These are phyloP conservation scores for Hippopotamyrus pictus DNA, from an alignment of 2,797 vertebrate genomes.

Conservation along the genomic window DNA sequence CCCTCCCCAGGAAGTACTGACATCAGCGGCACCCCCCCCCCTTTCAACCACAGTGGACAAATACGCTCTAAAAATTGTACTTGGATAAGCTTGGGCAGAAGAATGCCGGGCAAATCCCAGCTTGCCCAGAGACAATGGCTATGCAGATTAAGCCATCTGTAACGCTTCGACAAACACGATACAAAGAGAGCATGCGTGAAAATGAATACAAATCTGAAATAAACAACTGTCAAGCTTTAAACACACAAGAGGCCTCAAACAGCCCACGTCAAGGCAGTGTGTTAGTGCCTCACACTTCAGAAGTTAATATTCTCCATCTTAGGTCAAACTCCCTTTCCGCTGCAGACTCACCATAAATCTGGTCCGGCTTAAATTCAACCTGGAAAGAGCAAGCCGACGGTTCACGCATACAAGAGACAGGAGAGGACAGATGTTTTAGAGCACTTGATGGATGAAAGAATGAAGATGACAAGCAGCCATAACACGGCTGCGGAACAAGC, in stretches of 20 bases:
- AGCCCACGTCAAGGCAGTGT: background rate
- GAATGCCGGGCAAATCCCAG: background rate
- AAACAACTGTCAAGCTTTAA: background rate
- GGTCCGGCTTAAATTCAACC: slow-evolving; percentile 86
- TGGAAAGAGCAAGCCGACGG: slow-evolving; percentile 61
- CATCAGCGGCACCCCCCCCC: background rate
- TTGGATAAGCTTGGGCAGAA: background rate
- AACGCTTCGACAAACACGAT: background rate
- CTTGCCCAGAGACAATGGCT: background rate
- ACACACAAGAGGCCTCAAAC: background rate
- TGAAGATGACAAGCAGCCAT: background rate
- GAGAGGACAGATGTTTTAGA: slow-evolving; percentile 35
- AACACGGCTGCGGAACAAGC: background rate
- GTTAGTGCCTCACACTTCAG: background rate
- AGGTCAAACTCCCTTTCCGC: background rate
- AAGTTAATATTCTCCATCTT: background rate
- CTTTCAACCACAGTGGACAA: background rate
- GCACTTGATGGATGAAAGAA: slow-evolving; percentile 20
- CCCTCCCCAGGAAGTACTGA: background rate
- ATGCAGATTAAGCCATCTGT: background rate
- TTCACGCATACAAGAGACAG: slow-evolving; percentile 52
- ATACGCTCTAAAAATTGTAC: background rate
- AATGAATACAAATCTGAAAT: background rate
- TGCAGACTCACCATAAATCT: slow-evolving; percentile 78
- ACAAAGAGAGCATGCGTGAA: background rate